phyloP scores from a whole-genome alignment of 2,113 vertebrate genomes.

The Rousettus leschenaultii region DNA sequence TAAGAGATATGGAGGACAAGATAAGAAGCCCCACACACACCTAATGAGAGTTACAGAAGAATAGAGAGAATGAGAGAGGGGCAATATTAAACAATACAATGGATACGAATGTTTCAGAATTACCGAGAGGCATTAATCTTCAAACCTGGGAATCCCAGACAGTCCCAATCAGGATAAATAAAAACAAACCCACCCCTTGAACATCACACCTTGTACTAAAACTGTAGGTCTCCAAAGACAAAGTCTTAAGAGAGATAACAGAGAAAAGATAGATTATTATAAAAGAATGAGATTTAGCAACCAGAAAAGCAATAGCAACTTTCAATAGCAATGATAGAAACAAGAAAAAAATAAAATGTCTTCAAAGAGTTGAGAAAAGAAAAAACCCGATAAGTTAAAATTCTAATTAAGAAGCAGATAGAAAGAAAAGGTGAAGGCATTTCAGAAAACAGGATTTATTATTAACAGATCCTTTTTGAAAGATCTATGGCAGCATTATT shows the following conservation, averaged over 20 bases:
- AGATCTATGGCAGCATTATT: background rate
- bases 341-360: background rate
- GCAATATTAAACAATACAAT: background rate
- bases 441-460: background rate
- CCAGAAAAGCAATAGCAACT: background rate
- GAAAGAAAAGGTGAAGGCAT: background rate
- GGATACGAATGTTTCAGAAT: background rate
- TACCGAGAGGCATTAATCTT: background rate
- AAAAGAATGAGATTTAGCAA: background rate
- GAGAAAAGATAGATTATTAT: background rate
- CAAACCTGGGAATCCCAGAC: background rate
- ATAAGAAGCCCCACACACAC: background rate
- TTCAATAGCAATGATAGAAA: background rate
- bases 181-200: background rate
- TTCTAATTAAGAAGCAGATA: background rate
- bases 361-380: background rate
- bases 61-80: background rate
- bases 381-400: background rate
- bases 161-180: background rate
- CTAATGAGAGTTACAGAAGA: background rate
- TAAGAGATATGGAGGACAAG: background rate
- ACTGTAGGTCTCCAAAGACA: background rate
- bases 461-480: background rate
- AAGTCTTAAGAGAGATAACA: background rate
- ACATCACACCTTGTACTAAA: background rate